Evolutionary conservation across 2,888 invertebrate genomes (phyloP).

Genomic region (Drosophila rellima): DNA sequence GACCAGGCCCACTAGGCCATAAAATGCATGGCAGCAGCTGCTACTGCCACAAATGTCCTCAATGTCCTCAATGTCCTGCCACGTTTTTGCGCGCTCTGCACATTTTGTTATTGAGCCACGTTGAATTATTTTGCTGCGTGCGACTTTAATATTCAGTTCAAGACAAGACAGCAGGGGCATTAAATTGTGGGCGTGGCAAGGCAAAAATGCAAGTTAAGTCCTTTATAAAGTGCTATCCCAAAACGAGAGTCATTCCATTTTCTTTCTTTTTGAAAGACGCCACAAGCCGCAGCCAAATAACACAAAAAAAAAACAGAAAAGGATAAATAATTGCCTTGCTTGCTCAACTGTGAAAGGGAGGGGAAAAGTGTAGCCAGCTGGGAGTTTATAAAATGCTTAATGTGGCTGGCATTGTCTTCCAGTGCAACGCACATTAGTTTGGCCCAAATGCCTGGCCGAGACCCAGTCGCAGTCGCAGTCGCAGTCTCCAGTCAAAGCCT

Average conservation of each 20-base stretch:
- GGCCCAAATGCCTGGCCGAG: slow-evolving; percentile 1
- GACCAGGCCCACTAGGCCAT: slow-evolving; percentile 39
- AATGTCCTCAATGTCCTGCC: slow-evolving; percentile 41
- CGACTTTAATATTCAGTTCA: slow-evolving; percentile 51
- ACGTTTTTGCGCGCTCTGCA: slow-evolving; percentile 39
- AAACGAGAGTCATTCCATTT: slow-evolving; percentile 14
- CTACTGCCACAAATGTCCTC: slow-evolving; percentile 40
- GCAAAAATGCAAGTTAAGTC: slow-evolving; percentile 37
- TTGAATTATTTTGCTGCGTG: slow-evolving; percentile 53
- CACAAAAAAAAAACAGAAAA: slow-evolving; percentile 16
- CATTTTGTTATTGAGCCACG: slow-evolving; percentile 30
- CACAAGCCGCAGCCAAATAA: slow-evolving; percentile 31
- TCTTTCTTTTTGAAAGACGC: slow-evolving; percentile 10
- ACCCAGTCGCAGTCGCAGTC: slow-evolving; percentile 13
- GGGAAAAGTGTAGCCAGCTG: not conserved
- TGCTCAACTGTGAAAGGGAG: slow-evolving; percentile 74
- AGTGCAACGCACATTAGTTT: slow-evolving; percentile 74
- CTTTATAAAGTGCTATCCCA: slow-evolving; percentile 46
- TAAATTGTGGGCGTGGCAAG: slow-evolving; percentile 35
- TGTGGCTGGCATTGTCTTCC: slow-evolving; percentile 70
- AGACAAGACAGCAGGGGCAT: not conserved
- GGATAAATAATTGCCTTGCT: slow-evolving; percentile 84
- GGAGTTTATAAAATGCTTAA: slow-evolving; percentile 53
- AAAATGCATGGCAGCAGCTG: slow-evolving; percentile 68
- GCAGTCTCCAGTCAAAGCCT: slow-evolving; percentile 6